phyloP scores from a whole-genome alignment of 2,113 vertebrate species.

The Mustela lutreola region DNA sequence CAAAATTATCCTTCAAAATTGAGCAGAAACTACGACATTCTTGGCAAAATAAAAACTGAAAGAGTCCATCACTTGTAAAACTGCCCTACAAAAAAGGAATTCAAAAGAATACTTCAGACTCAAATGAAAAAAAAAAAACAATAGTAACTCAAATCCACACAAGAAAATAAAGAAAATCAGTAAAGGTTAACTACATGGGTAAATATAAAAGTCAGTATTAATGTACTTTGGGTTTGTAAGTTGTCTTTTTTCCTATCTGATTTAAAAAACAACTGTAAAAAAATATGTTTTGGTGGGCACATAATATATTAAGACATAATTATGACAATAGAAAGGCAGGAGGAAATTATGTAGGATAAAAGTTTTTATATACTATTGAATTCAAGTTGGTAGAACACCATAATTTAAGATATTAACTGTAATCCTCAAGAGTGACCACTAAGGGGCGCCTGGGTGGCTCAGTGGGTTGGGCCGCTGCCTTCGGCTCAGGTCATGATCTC shows the following conservation, averaged over 20 bases:
- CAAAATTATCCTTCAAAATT: not conserved
- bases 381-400: not conserved
- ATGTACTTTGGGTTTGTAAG: not conserved
- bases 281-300: not conserved
- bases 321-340: not conserved
- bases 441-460: too few species aligned
- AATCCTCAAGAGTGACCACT: not conserved
- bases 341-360: not conserved
- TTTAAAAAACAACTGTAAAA: not conserved
- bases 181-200: not conserved
- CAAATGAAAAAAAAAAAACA: not conserved
- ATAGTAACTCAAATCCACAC: not conserved
- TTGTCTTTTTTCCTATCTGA: not conserved
- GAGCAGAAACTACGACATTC: not conserved
- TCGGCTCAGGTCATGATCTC: too few species aligned
- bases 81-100: not conserved
- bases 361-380: not conserved
- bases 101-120: not conserved
- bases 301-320: not conserved
- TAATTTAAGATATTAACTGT: not conserved
- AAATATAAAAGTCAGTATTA: not conserved
- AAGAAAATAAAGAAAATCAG: not conserved
- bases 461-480: too few species aligned
- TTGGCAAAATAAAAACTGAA: not conserved
- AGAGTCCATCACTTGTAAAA: not conserved